phyloP scores from a whole-genome alignment of 2,888 invertebrate species.

The Alviniconcha strummeri region DNA sequence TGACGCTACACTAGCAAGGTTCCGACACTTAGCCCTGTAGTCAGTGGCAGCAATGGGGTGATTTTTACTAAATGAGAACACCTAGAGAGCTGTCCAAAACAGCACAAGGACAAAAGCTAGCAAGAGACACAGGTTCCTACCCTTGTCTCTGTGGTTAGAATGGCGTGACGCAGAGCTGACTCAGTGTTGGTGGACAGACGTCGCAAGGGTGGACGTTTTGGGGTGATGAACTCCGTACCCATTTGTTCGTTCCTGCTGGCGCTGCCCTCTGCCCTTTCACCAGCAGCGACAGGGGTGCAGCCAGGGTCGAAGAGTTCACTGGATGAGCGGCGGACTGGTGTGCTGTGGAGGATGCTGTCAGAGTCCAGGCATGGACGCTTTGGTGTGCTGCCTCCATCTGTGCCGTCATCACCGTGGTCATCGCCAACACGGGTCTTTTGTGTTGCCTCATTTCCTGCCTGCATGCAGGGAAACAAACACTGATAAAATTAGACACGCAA shows the following conservation, averaged over 20 bases:
- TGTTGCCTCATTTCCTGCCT: too few species aligned
- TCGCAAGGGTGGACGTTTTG: slow-evolving; percentile 47
- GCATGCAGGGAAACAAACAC: background rate
- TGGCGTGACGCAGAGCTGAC: slow-evolving; percentile 45
- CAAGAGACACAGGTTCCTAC: slow-evolving; percentile 36
- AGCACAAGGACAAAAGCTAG: too few species aligned
- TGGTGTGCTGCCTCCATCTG: slow-evolving; percentile 4
- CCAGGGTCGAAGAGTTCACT: slow-evolving; percentile 48
- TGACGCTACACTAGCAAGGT: too few species aligned
- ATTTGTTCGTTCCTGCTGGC: background rate
- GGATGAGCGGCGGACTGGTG: slow-evolving; percentile 41
- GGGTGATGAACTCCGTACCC: slow-evolving; percentile 39
- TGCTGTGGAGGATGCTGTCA: slow-evolving; percentile 39
- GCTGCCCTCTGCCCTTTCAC: background rate
- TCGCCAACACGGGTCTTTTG: too few species aligned
- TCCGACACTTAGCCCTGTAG: too few species aligned
- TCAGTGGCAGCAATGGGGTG: too few species aligned
- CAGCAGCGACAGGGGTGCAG: slow-evolving; percentile 37
- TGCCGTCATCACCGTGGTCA: background rate
- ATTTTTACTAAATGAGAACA: too few species aligned
- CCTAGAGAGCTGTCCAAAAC: too few species aligned
- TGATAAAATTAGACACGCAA: too few species aligned
- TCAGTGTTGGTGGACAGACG: slow-evolving; percentile 55
- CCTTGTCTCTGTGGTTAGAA: slow-evolving; percentile 56
- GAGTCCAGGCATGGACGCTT: slow-evolving; percentile 4